Evolutionary conservation across 2,888 invertebrate species (phyloP), one percentile per base, ranked within the genome.

Genomic region (Drosophila meridionalis): DNA sequence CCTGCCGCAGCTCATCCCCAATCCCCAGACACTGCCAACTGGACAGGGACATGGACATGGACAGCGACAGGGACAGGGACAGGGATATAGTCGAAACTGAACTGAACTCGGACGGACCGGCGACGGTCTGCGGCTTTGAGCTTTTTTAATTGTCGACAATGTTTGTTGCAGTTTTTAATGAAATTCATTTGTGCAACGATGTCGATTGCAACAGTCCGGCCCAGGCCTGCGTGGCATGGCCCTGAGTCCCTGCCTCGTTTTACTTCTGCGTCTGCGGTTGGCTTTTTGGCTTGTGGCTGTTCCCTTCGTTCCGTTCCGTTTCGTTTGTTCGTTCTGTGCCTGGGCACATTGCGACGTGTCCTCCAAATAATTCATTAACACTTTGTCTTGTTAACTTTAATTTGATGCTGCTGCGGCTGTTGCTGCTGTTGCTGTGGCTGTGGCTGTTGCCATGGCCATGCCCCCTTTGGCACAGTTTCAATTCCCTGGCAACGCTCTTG

Each of bases 321-420:
- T 60, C 40, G 40, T 30, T 40, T 14, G 55, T 28, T 58, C 67
- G 53, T 55, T 59, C 34, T 20, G 20, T 20, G 68, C 58, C 67
- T 69, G 73, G 63, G 52, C 69, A 78, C 82, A 88, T 83, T 82
- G 87, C 88, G 69, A 80, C 78, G 88, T 91, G 92, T 92, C 92
- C 92, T 92, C 91, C 92, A 92, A 91, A 91, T 91, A 92, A 92
- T 92, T 92, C 92, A 92, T 92, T 92, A 92, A 92, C 92, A 92
- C 92, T 91, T 91, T 90, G 87, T 85, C 86, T 88, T 89, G 88
- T 89, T 87, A 87, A 89, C 78, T 87, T 87, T 87, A 87, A 90
- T 83, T 80, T 83, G 87, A 85, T 77, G 80, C 78, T 77, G 73
- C 68, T 66, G 59, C 47, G 60, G 59, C n/a, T 40, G 40, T 40